Evolutionary conservation across 2,113 vertebrate genomes (phyloP).

Genomic region (Penelope pileata): DNA sequence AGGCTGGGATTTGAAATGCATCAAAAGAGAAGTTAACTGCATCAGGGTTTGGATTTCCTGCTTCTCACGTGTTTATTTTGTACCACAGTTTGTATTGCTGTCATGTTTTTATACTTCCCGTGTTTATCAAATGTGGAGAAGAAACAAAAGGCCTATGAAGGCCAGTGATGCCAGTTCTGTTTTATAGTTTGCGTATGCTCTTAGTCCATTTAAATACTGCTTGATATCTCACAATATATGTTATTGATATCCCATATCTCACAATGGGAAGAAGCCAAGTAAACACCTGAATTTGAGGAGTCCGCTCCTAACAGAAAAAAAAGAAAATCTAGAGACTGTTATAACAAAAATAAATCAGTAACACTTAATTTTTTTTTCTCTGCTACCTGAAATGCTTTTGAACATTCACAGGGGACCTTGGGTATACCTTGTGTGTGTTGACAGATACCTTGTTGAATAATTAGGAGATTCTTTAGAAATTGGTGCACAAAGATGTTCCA

Average conservation of each 20-base stretch:
- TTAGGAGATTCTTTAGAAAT: background rate
- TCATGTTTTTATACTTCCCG: fast-evolving
- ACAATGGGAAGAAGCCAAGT: background rate
- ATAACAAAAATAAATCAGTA: background rate
- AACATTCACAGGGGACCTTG: background rate
- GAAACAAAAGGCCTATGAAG: background rate
- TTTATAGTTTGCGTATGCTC: background rate
- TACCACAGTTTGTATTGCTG: background rate
- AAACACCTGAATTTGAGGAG: background rate
- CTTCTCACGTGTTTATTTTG: background rate
- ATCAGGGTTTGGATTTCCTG: background rate
- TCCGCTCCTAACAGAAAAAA: background rate
- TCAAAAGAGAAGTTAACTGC: background rate
- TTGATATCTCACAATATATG: background rate
- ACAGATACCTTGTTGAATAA: background rate
- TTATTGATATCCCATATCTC: background rate
- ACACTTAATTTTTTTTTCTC: background rate
- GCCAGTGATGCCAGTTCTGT: background rate
- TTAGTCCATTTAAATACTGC: background rate
- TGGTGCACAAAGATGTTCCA: fast-evolving
- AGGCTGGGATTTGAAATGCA: background rate
- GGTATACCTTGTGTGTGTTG: background rate
- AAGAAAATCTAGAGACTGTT: background rate
- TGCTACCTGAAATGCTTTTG: background rate
- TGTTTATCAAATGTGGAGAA: background rate